Percentiles rank a stretch among this genome's conserved stretches.
Conservation (phyloP, 2,797 vertebrate genomes). For the Coreius guichenoti region DNA sequence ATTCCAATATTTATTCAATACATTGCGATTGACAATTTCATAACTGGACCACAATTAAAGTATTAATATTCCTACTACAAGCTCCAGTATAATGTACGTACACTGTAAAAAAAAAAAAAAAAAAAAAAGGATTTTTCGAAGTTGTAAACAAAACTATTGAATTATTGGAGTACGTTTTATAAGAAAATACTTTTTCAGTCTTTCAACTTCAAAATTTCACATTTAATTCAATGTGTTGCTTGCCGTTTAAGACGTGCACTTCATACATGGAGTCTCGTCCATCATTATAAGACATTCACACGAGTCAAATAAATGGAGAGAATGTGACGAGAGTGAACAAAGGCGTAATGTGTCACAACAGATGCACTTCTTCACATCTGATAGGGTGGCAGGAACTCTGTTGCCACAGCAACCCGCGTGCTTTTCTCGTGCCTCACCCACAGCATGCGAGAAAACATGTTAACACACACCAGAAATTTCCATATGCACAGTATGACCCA, state of each 20-base stretch:
- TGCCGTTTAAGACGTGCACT: background rate
- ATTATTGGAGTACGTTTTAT: background rate
- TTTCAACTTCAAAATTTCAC: background rate
- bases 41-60: background rate
- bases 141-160: background rate
- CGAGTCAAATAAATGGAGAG: conserved; percentile 1
- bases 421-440: conserved; percentile 37
- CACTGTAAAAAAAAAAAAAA: background rate
- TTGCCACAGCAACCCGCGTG: conserved; percentile 55
- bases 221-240: background rate
- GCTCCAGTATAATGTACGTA: background rate
- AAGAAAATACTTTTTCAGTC: background rate
- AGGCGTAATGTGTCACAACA: conserved; percentile 19
- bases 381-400: conserved; percentile 35
- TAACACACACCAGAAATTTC: background rate
- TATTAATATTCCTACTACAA: background rate
- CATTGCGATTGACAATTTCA: background rate
- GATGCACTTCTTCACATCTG: conserved; percentile 38
- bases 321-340: background rate
- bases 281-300: background rate
- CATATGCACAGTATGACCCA: conserved; percentile 26
- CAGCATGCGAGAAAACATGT: conserved; percentile 5
- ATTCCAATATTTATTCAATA: background rate
- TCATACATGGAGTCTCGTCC: background rate
- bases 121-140: background rate